Evolutionary conservation across 1,140 invertebrate genomes (phyloP), one percentile per base, ranked within the genome.

Genomic region (Drosophila kepulauana): DNA sequence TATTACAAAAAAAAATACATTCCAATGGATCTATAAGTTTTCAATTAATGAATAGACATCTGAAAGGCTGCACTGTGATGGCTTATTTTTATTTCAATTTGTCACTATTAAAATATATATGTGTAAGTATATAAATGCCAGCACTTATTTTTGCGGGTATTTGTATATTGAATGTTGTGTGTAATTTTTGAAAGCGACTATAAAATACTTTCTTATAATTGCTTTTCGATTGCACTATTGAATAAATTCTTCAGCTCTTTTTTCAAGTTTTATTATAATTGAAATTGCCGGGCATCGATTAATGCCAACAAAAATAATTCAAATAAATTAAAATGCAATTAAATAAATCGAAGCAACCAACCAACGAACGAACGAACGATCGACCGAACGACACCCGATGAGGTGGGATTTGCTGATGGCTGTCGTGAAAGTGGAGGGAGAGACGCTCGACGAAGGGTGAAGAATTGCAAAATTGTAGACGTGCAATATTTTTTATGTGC

Each of bases 311-410:
- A 79, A 86, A 86, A 86, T 89, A 89, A 89, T 89, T 89, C 86
- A 89, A 85, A 89, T 89, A 89, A 89, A 89, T 89, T 89, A 89
- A 89, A 89, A 89, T 89, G 85, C 85, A 91, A 91, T 91, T 91
- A 91, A 88, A 88, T 91, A 91, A 91, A 87, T 91, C 88, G 88
- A 91, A 90, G 71, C 82, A 81, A 58, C 61, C 46, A 66, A 49
- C 71, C 48, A 57, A 28, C 75, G 74, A 69, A 48, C 52, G 66
- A 30, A 46, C 41, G 10, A 66, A 49, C 71, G 51, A 57, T 20
- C 75, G 69, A 70, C 43, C 54, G 66, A 30, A 41, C 56, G 57
- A 62, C 48, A 43, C 41, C 33, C 58, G 59, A 54, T 45, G 63
- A 61, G 58, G 70, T 62, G 43, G 58, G 57, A 62, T 61, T 35